phyloP scores from a whole-genome alignment of 2,888 invertebrate species.

The Tholera decimalis region DNA sequence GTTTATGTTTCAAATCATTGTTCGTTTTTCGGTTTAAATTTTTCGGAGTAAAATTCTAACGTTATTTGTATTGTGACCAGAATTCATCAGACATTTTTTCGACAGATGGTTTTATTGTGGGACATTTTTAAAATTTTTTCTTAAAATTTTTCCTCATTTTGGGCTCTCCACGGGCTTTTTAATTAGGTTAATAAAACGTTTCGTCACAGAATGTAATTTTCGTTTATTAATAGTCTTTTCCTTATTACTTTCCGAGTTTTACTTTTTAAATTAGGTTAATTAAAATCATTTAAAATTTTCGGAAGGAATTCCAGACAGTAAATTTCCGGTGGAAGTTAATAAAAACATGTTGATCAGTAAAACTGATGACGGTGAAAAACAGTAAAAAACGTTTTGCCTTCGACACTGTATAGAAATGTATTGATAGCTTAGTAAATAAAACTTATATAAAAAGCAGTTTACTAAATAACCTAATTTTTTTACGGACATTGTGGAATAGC shows the following conservation, averaged over 20 bases:
- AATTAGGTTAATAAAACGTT: slow-evolving; percentile 57
- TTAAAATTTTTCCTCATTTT: slow-evolving; percentile 25
- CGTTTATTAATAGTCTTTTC: slow-evolving; percentile 50
- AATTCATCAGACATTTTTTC: slow-evolving; percentile 26
- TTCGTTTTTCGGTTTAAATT: neutral
- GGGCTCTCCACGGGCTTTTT: slow-evolving; percentile 38
- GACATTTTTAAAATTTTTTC: slow-evolving; percentile 17
- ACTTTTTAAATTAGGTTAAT: slow-evolving; percentile 45
- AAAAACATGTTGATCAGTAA: neutral
- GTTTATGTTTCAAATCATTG: slow-evolving; percentile 10
- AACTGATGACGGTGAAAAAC: neutral
- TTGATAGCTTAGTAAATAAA: neutral
- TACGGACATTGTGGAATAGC: slow-evolving; percentile 70
- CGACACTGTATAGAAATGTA: neutral
- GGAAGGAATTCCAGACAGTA: neutral
- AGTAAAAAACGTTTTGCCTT: neutral
- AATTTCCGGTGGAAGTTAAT: slow-evolving; percentile 13
- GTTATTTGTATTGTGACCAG: slow-evolving; percentile 26
- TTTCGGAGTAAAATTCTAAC: neutral
- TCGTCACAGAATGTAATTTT: slow-evolving; percentile 51
- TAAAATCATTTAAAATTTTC: slow-evolving; percentile 23
- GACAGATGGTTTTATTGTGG: slow-evolving; percentile 18
- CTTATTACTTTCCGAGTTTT: slow-evolving; percentile 40
- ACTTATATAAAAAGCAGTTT: neutral
- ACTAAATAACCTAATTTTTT: slow-evolving; percentile 37